These are phyloP conservation scores for Chalcosyrphus nemorum DNA, from an alignment of 2,888 invertebrate genomes.

Conservation along the genomic window DNA sequence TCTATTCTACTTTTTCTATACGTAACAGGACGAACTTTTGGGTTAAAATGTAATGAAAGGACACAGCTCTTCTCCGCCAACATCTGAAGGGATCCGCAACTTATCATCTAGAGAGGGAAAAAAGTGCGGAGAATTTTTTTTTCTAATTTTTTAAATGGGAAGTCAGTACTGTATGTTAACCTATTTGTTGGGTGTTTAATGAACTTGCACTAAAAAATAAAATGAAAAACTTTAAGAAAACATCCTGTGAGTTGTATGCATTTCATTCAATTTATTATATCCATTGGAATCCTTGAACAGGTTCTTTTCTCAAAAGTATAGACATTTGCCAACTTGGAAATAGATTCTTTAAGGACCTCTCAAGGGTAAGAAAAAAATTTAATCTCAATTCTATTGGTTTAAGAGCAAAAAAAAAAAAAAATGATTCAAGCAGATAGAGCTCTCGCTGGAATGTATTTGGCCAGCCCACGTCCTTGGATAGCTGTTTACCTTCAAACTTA, in stretches of 20 bases:
- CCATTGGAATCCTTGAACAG: not conserved
- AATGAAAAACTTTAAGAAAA: not conserved
- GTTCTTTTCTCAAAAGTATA: no score
- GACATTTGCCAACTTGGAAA: no score
- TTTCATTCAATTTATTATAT: not conserved
- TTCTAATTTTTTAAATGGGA: constrained; percentile 13
- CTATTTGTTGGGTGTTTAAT: not conserved
- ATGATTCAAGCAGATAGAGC: not conserved
- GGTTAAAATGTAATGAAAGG: constrained; percentile 4
- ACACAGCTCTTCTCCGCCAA: not conserved
- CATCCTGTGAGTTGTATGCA: not conserved
- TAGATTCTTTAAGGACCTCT: not conserved
- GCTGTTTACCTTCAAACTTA: not conserved
- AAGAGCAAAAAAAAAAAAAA: not conserved
- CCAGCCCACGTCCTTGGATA: not conserved
- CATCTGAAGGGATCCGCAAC: not conserved
- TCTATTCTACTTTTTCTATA: not conserved
- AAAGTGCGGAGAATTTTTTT: constrained; percentile 11
- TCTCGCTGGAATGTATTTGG: not conserved
- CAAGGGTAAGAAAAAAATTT: not conserved
- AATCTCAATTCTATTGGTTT: not conserved
- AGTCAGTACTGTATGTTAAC: not conserved
- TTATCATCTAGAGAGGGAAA: not conserved
- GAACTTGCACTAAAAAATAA: not conserved
- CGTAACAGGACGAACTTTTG: not conserved